These are phyloP conservation scores for Chiloscyllium plagiosum DNA, from an alignment of 2,113 vertebrate genomes.

Conservation along the genomic window DNA sequence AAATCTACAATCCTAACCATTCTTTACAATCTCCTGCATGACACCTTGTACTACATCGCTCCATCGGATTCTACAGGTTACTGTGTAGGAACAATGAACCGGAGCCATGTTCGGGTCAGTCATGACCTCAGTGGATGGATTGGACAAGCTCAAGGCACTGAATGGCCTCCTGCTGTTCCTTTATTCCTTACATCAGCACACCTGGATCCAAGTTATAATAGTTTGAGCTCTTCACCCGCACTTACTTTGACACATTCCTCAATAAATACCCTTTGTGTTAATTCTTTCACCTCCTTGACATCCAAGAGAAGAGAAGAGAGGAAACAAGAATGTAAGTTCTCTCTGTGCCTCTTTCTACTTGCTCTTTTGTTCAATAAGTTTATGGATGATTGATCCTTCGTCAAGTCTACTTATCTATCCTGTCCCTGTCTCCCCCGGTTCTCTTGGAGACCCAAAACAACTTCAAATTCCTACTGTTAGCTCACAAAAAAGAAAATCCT, in stretches of 20 bases:
- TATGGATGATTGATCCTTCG: no score
- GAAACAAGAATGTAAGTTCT: background rate
- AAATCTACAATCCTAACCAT: background rate
- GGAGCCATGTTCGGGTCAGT: background rate
- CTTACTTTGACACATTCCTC: background rate
- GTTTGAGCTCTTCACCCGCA: background rate
- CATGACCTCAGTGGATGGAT: background rate
- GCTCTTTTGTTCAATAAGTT: no score
- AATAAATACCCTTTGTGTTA: background rate
- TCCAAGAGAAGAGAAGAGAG: background rate
- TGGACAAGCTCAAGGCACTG: background rate
- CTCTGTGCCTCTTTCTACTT: no score
- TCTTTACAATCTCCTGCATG: background rate
- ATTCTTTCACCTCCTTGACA: background rate
- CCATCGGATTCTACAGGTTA: background rate
- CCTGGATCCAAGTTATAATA: background rate
- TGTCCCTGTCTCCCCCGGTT: background rate
- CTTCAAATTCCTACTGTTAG: background rate
- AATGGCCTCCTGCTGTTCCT: background rate
- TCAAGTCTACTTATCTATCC: no score
- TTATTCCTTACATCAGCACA: background rate
- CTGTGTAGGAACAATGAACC: background rate
- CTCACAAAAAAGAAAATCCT: background rate
- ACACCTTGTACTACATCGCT: background rate
- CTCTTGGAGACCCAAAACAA: background rate